phyloP scores from a whole-genome alignment of 2,113 vertebrate species.

The Cathartes aura region DNA sequence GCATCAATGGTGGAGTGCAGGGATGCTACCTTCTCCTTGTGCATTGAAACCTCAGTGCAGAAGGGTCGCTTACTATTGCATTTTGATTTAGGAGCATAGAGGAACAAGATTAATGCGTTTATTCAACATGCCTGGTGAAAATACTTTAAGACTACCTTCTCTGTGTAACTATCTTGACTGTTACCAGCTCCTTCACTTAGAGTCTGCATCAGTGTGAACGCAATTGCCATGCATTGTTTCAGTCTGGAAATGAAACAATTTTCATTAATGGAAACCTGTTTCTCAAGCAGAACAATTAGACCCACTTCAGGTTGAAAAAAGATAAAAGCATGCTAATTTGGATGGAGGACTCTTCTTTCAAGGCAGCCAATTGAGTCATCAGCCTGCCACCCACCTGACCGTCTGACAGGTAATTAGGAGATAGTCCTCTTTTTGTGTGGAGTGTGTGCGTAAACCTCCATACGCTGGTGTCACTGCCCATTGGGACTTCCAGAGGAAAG shows the following conservation, averaged over 20 bases:
- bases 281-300: slow-evolving; percentile 83
- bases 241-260: slow-evolving; percentile 79
- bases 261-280: slow-evolving; percentile 84
- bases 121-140: background rate
- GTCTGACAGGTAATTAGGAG: slow-evolving; percentile 80
- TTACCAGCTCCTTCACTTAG: slow-evolving; percentile 41
- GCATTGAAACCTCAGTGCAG: background rate
- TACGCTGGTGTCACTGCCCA: slow-evolving; percentile 75
- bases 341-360: slow-evolving; percentile 83
- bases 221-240: slow-evolving; percentile 78
- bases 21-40: background rate
- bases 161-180: slow-evolving; percentile 38
- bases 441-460: slow-evolving; percentile 68
- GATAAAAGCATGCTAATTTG: slow-evolving; percentile 87
- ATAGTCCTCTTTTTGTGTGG: slow-evolving; percentile 70
- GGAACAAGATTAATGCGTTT: background rate
- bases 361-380: slow-evolving; percentile 80
- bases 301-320: slow-evolving; percentile 82
- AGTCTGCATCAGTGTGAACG: slow-evolving; percentile 60
- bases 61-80: background rate
- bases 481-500: slow-evolving; percentile 71
- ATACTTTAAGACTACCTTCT: slow-evolving; percentile 29
- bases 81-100: background rate
- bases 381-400: slow-evolving; percentile 78
- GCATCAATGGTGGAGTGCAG: accelerated